These are phyloP conservation scores for Pantala flavescens DNA, from an alignment of 1,140 invertebrate genomes.

Conservation along the genomic window DNA sequence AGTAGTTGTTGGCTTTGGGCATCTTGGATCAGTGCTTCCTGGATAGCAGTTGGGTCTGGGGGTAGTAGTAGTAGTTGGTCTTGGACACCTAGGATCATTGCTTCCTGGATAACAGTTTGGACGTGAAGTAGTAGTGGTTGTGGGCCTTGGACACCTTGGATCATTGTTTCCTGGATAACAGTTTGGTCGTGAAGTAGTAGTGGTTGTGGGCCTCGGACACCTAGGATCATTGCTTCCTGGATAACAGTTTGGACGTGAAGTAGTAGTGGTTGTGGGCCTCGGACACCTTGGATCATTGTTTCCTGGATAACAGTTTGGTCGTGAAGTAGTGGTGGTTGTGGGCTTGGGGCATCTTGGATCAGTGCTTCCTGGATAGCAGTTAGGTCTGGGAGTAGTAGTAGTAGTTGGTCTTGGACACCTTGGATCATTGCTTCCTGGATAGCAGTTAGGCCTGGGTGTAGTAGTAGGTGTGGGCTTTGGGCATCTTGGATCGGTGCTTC, in stretches of 20 bases:
- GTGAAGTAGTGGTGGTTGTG: constrained; percentile 24
- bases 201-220: constrained; percentile 27
- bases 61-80: constrained; percentile 15
- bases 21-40: constrained; percentile 25
- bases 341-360: constrained; percentile 25
- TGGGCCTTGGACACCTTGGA: constrained; percentile 17
- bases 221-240: constrained; percentile 32
- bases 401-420: constrained; percentile 24
- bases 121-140: constrained; percentile 18
- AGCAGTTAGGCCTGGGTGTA: constrained; percentile 27
- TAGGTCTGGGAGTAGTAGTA: constrained; percentile 25
- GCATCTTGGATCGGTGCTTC: constrained; percentile 25
- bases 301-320: constrained; percentile 32
- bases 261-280: constrained; percentile 13
- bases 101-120: constrained; percentile 25
- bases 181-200: constrained; percentile 24
- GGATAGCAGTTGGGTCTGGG: constrained; percentile 25
- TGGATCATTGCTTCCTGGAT: constrained; percentile 27
- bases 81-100: constrained; percentile 14
- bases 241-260: constrained; percentile 24
- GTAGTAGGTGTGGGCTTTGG: constrained; percentile 25
- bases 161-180: constrained; percentile 23
- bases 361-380: constrained; percentile 24
- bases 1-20: constrained; percentile 25
- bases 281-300: constrained; percentile 31